These are phyloP conservation scores for Ailuropoda melanoleuca DNA, from an alignment of 2,113 vertebrate species.

Conservation along the genomic window DNA sequence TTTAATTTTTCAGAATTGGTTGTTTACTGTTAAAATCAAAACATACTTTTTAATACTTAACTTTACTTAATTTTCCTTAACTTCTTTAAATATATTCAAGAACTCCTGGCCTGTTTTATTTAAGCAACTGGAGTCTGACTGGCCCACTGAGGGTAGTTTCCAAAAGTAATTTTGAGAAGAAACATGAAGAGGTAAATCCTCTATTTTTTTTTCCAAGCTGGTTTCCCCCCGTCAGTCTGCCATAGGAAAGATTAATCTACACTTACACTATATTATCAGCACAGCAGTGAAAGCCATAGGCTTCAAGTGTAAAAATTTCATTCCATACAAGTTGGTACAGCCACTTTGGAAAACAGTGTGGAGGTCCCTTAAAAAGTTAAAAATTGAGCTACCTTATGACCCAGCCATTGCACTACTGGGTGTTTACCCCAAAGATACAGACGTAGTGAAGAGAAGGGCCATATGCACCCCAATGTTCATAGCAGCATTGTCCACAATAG, in stretches of 20 bases:
- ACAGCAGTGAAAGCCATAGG: not conserved
- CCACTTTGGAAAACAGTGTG: too few relatives aligned
- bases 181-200: not conserved
- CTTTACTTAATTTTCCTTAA: not conserved
- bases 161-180: not conserved
- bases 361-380: too few relatives aligned
- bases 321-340: too few relatives aligned
- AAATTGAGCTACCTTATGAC: too few relatives aligned
- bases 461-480: too few relatives aligned
- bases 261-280: not conserved
- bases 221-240: not conserved
- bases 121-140: not conserved
- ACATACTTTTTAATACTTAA: not conserved
- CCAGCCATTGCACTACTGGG: too few relatives aligned
- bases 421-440: too few relatives aligned
- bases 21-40: not conserved
- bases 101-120: not conserved
- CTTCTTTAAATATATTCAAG: conserved; percentile 12
- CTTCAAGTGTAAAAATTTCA: not conserved
- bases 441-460: too few relatives aligned
- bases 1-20: conserved; percentile 8
- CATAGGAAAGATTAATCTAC: not conserved
- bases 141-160: not conserved
- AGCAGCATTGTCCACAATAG: too few relatives aligned
- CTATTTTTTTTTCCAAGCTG: not conserved